Conservation (phyloP, 2,888 invertebrate genomes). For the Pristionchus japonicus region DNA sequence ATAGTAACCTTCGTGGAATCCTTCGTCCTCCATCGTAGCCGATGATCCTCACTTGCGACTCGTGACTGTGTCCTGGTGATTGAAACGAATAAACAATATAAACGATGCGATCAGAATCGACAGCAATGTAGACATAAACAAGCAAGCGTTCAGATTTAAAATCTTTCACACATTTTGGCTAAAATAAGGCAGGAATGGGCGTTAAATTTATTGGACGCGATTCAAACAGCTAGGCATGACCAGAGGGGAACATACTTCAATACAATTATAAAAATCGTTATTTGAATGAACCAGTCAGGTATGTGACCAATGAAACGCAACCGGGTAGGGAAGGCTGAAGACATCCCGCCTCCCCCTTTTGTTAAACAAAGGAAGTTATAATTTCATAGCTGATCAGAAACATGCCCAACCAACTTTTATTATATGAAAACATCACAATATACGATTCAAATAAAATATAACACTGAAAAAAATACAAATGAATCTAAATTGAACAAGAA, state of each 20-base stretch:
- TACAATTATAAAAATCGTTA: too few species aligned
- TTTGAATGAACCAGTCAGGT: too few species aligned
- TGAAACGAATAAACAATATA: background rate
- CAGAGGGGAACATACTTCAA: background rate
- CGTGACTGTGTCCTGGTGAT: background rate
- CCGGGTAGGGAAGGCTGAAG: too few species aligned
- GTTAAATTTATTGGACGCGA: too few species aligned
- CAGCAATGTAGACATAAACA: background rate
- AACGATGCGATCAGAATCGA: background rate
- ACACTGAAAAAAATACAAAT: too few species aligned
- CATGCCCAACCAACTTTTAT: too few species aligned
- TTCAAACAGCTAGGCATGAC: background rate
- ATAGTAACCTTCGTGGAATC: background rate
- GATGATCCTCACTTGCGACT: background rate
- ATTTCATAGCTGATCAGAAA: too few species aligned
- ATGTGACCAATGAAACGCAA: too few species aligned
- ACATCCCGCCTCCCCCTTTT: too few species aligned
- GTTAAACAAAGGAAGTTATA: too few species aligned
- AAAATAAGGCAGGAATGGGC: background rate
- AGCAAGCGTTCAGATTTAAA: background rate
- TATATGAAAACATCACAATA: too few species aligned
- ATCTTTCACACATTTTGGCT: background rate
- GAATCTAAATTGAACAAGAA: background rate
- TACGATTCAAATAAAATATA: too few species aligned
- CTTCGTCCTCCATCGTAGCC: conserved; percentile 28